Conservation (phyloP, 1,140 invertebrate genomes). For the Hylaeus anthracinus region DNA sequence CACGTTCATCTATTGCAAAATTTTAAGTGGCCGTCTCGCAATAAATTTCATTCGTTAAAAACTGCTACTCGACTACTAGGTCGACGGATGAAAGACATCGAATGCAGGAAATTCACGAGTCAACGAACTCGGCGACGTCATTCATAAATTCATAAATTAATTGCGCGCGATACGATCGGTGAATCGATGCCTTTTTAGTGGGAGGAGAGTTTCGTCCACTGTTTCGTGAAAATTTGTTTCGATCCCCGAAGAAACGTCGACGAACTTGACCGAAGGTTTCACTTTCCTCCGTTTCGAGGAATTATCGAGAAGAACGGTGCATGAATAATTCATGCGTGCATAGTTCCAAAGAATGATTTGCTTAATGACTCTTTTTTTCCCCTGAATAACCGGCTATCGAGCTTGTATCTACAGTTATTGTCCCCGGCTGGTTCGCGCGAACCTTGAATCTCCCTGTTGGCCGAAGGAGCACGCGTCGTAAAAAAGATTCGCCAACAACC, state of each 20-base stretch:
- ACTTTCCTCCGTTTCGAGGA: constrained; percentile 57
- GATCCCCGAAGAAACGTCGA: constrained; percentile 29
- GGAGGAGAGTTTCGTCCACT: too few relatives aligned
- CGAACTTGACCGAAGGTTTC: constrained; percentile 64
- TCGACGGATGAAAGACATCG: too few relatives aligned
- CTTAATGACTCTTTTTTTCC: constrained; percentile 57
- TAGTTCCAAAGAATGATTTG: constrained; percentile 63
- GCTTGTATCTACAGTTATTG: constrained; percentile 47
- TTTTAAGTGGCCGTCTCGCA: too few relatives aligned
- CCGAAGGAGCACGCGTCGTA: not conserved
- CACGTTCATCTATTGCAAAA: too few relatives aligned
- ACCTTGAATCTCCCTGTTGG: constrained; percentile 44
- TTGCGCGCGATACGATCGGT: too few relatives aligned
- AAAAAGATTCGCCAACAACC: not conserved
- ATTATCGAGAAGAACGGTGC: constrained; percentile 60
- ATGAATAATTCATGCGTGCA: constrained; percentile 64
- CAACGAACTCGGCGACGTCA: too few relatives aligned
- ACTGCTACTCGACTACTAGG: not conserved
- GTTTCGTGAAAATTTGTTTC: too few relatives aligned
- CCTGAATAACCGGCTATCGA: constrained; percentile 27
- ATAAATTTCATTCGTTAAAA: not conserved
- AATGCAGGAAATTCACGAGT: too few relatives aligned
- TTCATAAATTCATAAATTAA: too few relatives aligned
- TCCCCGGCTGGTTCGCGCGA: constrained; percentile 23
- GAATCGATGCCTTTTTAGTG: too few relatives aligned